Conservation (phyloP, 1,140 invertebrate genomes). For the Aradophagus sp. region DNA sequence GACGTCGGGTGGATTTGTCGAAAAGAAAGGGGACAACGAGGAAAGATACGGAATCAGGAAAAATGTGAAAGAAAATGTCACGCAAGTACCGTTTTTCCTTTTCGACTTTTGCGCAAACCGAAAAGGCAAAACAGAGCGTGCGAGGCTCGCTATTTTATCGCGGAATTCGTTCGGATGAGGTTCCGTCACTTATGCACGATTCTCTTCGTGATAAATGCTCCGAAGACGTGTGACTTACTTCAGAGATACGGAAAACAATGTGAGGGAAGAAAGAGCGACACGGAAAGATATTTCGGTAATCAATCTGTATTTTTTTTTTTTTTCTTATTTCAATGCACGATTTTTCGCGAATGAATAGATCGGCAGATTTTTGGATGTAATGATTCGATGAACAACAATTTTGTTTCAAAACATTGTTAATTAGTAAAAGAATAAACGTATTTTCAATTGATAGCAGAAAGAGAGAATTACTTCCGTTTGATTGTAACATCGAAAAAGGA, state of each 20-base stretch:
- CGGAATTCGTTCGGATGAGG: constrained; percentile 25
- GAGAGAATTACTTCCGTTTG: too few relatives aligned
- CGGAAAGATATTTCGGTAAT: constrained; percentile 6
- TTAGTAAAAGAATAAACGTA: too few relatives aligned
- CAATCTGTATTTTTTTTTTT: too few relatives aligned
- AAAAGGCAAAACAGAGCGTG: constrained; percentile 36
- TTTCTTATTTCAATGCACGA: too few relatives aligned
- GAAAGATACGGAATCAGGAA: neutral
- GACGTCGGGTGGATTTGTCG: constrained; percentile 23
- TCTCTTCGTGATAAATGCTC: constrained; percentile 29
- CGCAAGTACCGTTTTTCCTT: constrained; percentile 32
- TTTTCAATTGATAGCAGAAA: too few relatives aligned
- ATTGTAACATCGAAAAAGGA: too few relatives aligned
- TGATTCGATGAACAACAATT: too few relatives aligned
- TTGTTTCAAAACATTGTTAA: too few relatives aligned
- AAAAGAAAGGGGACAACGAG: constrained; percentile 3
- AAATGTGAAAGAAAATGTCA: constrained; percentile 3
- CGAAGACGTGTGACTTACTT: constrained; percentile 34
- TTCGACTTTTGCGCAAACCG: constrained; percentile 33
- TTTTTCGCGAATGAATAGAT: too few relatives aligned
- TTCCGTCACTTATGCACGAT: constrained; percentile 30
- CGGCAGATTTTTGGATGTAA: too few relatives aligned
- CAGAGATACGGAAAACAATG: constrained; percentile 15
- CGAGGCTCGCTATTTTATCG: constrained; percentile 32
- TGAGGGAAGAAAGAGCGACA: constrained; percentile 38